phyloP scores from a whole-genome alignment of 2,113 vertebrate species.

The Apodemus speciosus region DNA sequence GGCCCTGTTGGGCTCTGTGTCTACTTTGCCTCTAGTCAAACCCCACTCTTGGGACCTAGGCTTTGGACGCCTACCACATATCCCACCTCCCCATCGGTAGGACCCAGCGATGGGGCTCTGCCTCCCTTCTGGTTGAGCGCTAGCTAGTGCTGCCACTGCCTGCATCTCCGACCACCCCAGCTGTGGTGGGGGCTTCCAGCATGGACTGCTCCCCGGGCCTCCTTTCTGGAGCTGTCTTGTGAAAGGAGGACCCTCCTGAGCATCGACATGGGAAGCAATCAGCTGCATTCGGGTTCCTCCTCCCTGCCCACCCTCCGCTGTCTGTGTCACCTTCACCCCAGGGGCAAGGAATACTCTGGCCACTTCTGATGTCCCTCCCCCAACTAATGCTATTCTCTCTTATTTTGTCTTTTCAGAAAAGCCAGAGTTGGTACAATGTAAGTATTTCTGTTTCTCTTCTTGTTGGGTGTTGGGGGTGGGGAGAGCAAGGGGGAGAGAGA shows the following conservation, averaged over 20 bases:
- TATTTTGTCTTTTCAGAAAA: constrained; percentile 94
- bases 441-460: constrained; percentile 89
- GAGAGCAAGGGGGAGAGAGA: not conserved
- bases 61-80: constrained; percentile 45
- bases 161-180: constrained; percentile 54
- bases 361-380: constrained; percentile 61
- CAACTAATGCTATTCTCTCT: constrained; percentile 83
- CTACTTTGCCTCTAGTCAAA: constrained; percentile 66
- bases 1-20: not conserved
- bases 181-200: constrained; percentile 59
- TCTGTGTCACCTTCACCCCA: constrained; percentile 51
- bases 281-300: constrained; percentile 56
- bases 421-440: constrained; percentile 99
- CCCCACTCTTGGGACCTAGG: constrained; percentile 37
- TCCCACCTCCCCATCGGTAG: constrained; percentile 63
- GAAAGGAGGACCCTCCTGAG: constrained; percentile 61
- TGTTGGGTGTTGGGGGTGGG: constrained; percentile 32
- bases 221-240: constrained; percentile 68
- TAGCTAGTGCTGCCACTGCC: constrained; percentile 68
- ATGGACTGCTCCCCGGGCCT: constrained; percentile 63
- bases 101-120: constrained; percentile 55
- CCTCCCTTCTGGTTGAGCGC: constrained; percentile 28
- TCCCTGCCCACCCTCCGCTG: constrained; percentile 64
- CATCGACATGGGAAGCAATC: constrained; percentile 48
- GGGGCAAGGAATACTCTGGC: not conserved